Base-by-base conservation (phyloP, 2,888 invertebrate species). In the Hololepta plana region DNA sequence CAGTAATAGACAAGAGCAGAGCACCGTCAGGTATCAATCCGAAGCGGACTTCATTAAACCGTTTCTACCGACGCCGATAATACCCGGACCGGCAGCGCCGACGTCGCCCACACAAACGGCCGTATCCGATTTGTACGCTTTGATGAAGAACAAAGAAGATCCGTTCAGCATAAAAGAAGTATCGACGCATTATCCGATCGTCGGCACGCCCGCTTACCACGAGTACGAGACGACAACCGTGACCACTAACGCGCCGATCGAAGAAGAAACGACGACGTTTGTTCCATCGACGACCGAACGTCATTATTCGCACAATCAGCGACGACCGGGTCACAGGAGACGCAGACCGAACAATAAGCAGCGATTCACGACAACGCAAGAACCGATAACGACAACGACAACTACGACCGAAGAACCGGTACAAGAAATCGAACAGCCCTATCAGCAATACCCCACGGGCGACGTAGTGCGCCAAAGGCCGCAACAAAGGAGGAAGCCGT, bases 151-250 rank as follows among this genome's bases (percentile, higher is more conserved):
- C 32, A 16, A 41, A 28, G 15, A 38, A 40, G 31, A 36, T 12
- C 46, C 39, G 29, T 55, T 47, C 31, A 49, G 46, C 32, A 41
- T 54, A 12, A 54, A 54, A 34, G 55, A 55, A 32, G 54, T 55
- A 9, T 55, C 55, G 2, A 55, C 55, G 1, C 55, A 55, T 41
- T 55, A 47, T 34, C 55, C 55, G 4, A 47, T 55, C 28, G 33
- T 53, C 9, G 49, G 47, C 13, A 40, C 33, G 29, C 47, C 45
- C 1, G 35, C 35, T 12, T 38, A 20, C 23, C 29, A 29, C 19
- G n/a, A n/a, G n/a, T n/a, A n/a, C n/a, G n/a, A n/a, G n/a, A n/a
- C n/a, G n/a, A n/a, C n/a, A n/a, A n/a, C n/a, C n/a, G n/a, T n/a
- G n/a, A n/a, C n/a, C n/a, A n/a, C n/a, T n/a, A n/a, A n/a, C n/a